Evolutionary conservation across 2,113 vertebrate genomes (phyloP).

Genomic region (Syngnathoides biaculeatus): DNA sequence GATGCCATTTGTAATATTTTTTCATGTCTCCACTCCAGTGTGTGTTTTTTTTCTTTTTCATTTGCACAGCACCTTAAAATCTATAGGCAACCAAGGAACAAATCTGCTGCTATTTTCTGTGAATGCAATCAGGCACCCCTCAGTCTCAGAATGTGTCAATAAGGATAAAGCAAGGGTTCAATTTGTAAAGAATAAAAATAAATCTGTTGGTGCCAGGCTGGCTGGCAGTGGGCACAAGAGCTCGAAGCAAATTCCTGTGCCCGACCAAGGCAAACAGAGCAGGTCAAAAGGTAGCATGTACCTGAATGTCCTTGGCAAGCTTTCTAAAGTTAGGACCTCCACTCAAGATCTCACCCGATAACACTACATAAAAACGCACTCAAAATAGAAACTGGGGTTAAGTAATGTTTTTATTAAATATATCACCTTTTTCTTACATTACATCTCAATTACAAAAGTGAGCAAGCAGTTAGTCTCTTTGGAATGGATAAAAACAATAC

Average conservation of each 20-base stretch:
- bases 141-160: conserved; percentile 66
- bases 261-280: conserved; percentile 72
- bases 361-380: conserved; percentile 38
- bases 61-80: background rate
- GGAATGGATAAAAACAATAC: conserved; percentile 57
- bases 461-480: conserved; percentile 72
- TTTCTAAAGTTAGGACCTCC: conserved; percentile 64
- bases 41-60: too few relatives aligned
- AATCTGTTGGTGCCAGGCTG: conserved; percentile 68
- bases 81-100: conserved; percentile 20
- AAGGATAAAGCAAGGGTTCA: conserved; percentile 63
- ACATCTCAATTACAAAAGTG: conserved; percentile 72
- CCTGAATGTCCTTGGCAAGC: conserved; percentile 33
- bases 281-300: conserved; percentile 68
- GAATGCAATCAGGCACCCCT: conserved; percentile 55
- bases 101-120: conserved; percentile 26
- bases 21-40: background rate
- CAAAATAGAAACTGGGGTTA: conserved; percentile 41
- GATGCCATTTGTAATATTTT: conserved; percentile 8
- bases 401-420: conserved; percentile 75
- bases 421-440: conserved; percentile 64
- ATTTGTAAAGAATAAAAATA: conserved; percentile 71
- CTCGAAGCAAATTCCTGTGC: conserved; percentile 61
- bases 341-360: conserved; percentile 60
- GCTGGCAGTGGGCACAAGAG: conserved; percentile 65